Conservation (phyloP, 2,888 invertebrate genomes). For the Ennomos erosarius region DNA sequence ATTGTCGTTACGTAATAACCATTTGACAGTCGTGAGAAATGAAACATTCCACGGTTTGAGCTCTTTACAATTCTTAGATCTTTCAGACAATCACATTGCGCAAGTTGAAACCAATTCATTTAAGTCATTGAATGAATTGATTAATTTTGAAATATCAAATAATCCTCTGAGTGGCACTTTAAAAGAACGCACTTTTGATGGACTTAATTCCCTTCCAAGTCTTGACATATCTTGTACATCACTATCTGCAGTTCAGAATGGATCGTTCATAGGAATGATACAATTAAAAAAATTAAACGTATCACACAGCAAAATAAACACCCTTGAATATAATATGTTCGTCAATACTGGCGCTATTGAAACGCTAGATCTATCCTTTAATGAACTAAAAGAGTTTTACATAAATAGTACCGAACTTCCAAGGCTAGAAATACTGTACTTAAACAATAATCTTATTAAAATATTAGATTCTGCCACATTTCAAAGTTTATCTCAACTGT, state of each 20-base stretch:
- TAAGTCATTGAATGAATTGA: constrained; percentile 49
- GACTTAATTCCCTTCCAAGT: constrained; percentile 56
- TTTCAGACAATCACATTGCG: constrained; percentile 64
- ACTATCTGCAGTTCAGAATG: constrained; percentile 56
- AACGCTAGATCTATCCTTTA: constrained; percentile 65
- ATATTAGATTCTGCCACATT: constrained; percentile 46
- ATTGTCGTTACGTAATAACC: constrained; percentile 57
- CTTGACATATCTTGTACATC: constrained; percentile 63
- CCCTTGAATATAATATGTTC: constrained; percentile 62
- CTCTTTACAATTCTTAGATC: constrained; percentile 57
- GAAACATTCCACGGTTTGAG: constrained; percentile 52
- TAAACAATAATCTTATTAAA: constrained; percentile 61
- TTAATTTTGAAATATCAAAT: constrained; percentile 59
- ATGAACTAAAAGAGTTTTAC: constrained; percentile 53
- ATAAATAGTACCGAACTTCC: constrained; percentile 59
- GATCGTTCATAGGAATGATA: constrained; percentile 63
- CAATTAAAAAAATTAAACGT: constrained; percentile 59
- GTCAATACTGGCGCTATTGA: constrained; percentile 53
- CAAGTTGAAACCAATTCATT: constrained; percentile 57
- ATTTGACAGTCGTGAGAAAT: constrained; percentile 51
- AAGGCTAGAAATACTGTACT: constrained; percentile 48
- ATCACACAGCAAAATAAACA: constrained; percentile 57
- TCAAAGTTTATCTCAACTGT: constrained; percentile 46
- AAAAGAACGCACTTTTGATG: constrained; percentile 58
- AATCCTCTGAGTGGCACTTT: constrained; percentile 61